Evolutionary conservation across 2,888 invertebrate genomes (phyloP).

Genomic region (Cabera pusaria): DNA sequence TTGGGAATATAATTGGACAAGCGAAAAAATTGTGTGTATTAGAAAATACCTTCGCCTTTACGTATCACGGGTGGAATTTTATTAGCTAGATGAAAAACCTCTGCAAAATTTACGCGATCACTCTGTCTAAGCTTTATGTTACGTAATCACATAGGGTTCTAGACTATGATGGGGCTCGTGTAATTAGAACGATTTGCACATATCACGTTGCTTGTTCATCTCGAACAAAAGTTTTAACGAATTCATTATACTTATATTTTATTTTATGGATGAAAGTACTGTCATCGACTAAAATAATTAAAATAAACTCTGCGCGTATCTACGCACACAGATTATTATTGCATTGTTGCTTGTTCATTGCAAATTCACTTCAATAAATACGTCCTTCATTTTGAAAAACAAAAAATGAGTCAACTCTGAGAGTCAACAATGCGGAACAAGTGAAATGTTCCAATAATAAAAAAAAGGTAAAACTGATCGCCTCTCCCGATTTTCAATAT

Average conservation of each 20-base stretch:
- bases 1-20: conserved; percentile 10
- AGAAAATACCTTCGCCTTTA: conserved; percentile 59
- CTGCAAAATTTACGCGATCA: too few relatives aligned
- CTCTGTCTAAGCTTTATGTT: too few relatives aligned
- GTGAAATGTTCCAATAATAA: conserved; percentile 70
- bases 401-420: conserved; percentile 59
- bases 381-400: conserved; percentile 58
- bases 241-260: too few relatives aligned
- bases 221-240: too few relatives aligned
- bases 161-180: too few relatives aligned
- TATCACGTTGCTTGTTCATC: too few relatives aligned
- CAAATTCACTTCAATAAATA: conserved; percentile 62
- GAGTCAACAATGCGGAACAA: conserved; percentile 72
- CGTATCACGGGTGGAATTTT: conserved; percentile 53
- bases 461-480: conserved; percentile 66
- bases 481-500: conserved; percentile 66
- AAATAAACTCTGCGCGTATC: too few relatives aligned
- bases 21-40: conserved; percentile 51
- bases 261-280: too few relatives aligned
- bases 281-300: too few relatives aligned
- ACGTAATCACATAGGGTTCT: too few relatives aligned
- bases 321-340: too few relatives aligned
- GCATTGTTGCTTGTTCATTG: conserved; percentile 44
- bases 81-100: conserved; percentile 50
- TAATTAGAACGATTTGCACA: too few relatives aligned